phyloP scores from a whole-genome alignment of 2,888 invertebrate genomes.

The Unio pictorum region DNA sequence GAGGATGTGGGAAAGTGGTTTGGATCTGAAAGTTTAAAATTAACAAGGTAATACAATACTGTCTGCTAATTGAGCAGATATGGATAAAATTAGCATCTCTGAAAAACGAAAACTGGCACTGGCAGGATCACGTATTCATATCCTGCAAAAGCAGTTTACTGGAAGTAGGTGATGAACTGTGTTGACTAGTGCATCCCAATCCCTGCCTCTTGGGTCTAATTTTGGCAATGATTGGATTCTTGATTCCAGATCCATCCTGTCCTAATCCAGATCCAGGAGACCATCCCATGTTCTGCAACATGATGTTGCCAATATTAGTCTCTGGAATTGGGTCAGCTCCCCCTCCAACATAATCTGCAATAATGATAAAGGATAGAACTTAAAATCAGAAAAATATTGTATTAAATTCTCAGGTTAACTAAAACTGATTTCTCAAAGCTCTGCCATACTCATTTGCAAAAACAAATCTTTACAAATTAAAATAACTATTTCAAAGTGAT shows the following conservation, averaged over 20 bases:
- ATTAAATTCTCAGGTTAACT: neutral
- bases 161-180: too few relatives aligned
- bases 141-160: too few relatives aligned
- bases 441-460: neutral
- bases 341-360: neutral
- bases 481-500: too few relatives aligned
- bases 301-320: slow-evolving; percentile 62
- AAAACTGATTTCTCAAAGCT: neutral
- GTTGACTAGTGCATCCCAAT: slow-evolving; percentile 38
- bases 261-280: slow-evolving; percentile 64
- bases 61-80: too few relatives aligned
- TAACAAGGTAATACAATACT: too few relatives aligned
- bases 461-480: neutral
- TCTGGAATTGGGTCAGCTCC: slow-evolving; percentile 61
- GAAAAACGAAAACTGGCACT: too few relatives aligned
- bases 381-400: neutral
- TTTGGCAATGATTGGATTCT: slow-evolving; percentile 54
- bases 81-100: too few relatives aligned
- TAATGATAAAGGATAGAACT: neutral
- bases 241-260: slow-evolving; percentile 53
- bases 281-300: slow-evolving; percentile 69
- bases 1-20: too few relatives aligned
- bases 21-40: too few relatives aligned
- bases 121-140: too few relatives aligned
- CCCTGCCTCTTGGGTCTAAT: slow-evolving; percentile 59